Evolutionary conservation across 2,113 vertebrate genomes (phyloP), one percentile per base, ranked within the genome.

Genomic region (Callospermophilus lateralis): DNA sequence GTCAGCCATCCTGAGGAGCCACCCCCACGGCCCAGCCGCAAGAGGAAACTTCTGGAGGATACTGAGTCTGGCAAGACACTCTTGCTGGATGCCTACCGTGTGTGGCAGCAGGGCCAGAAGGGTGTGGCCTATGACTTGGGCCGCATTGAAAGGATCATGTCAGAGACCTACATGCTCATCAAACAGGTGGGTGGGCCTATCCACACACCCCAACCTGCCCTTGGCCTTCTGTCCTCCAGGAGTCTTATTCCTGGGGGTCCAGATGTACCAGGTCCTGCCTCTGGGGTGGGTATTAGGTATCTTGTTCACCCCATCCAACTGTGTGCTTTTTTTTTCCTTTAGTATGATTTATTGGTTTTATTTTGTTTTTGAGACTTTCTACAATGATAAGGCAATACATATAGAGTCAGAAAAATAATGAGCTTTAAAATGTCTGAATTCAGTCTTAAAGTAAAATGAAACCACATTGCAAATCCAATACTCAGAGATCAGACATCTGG

Each of bases 21-120:
- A 12, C 96, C 98, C 20, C 98, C 98, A 45, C 98, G 98, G 95
- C 98, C 99, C 97, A 96, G 96, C 98, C 81, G 63, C 88, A 74
- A 98, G 90, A 98, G 99, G 83, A 94, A 98, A 39, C 97, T 98
- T 58, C 98, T 99, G 77, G 99, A 92, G 98, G 97, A 99, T 99
- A 79, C 98, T 95, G 68, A 99, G 99, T 48, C 99, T 97, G 99
- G 99, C 68, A 99, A 99, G 98, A 99, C 99, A 0, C 99, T 99
- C 12, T 98, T 99, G 42, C 98, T 99, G 4, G 99, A 99, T 3
- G 99, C 99, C 4, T 99, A 99, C 94, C 98, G 99, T 0, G 99
- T 99, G 24, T 99, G 99, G 99, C 99, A 99, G 98, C 99, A 99
- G 92, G 99, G 99, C 53, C 99, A 99, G 98, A 99, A 99, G 95